Evolutionary conservation across 2,113 vertebrate genomes (phyloP), one percentile per base, ranked within the genome.

Genomic region (Manacus vitellinus): DNA sequence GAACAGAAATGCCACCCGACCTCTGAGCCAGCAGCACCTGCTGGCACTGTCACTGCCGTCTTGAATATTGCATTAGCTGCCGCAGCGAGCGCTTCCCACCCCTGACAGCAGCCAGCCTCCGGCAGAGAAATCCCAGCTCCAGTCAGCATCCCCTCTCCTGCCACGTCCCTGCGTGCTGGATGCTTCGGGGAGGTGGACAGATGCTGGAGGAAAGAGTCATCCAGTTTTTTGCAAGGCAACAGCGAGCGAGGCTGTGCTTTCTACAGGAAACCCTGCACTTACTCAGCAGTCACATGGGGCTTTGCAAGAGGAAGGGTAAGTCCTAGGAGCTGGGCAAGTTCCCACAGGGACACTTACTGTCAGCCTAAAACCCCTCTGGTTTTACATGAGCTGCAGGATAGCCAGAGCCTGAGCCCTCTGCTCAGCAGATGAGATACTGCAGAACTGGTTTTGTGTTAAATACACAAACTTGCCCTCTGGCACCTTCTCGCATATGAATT

Each of bases 231-330:
- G 83, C 72, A 80, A 72, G 58, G 78, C 90, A 12, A 10, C 12
- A 52, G 78, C 2, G 0, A 89, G 80, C 8, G 0, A 76, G 35
- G 43, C 79, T 56, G 43, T 19, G 85, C 67, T 71, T 71, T 92
- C 67, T 77, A 63, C 96, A 96, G 95, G 95, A 94, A 96, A 66
- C 78, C 37, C 86, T 90, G 92, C 71, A 59, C 93, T 95, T 95
- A 95, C 85, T 96, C 93, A 91, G 75, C 11, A 9, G 75, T 96
- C 96, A 97, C 96, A 94, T 96, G 96, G 75, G 85, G 63, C 28
- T 43, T 37, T 39, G 85, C 82, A 83, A 88, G 88, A 88, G 89
- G 92, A 96, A 94, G 92, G 93, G 75, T 91, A 88, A 96, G 43
- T 67, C 68, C 85, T 17, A 3, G 70, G 63, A 93, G 54, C 55